These are phyloP conservation scores for Temnothorax curvispinosus DNA, from an alignment of 1,140 invertebrate genomes.

Conservation along the genomic window DNA sequence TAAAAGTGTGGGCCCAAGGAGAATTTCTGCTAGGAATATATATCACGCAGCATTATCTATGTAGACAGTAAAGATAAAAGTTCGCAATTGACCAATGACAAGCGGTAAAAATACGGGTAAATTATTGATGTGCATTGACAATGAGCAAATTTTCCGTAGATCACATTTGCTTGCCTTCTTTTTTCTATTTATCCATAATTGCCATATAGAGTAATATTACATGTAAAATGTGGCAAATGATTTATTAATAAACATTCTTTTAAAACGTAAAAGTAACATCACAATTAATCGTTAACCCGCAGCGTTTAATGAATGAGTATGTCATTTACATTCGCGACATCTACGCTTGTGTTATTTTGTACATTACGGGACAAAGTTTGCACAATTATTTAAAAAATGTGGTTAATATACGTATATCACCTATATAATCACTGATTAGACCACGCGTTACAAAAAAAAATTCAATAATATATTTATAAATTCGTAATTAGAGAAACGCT, in stretches of 20 bases:
- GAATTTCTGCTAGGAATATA: neutral
- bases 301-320: neutral
- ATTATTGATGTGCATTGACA: neutral
- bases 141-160: neutral
- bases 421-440: neutral
- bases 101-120: neutral
- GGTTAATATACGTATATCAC: neutral
- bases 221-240: neutral
- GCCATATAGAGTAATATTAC: neutral
- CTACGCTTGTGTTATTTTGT: neutral
- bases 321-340: neutral
- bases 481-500: neutral
- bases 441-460: neutral
- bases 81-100: neutral
- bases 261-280: neutral
- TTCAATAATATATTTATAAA: neutral
- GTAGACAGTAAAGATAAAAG: conserved; percentile 25
- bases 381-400: conserved; percentile 15
- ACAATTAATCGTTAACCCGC: neutral
- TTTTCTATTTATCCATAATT: neutral
- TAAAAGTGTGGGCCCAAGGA: conserved; percentile 2
- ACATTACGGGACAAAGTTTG: neutral
- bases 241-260: neutral
- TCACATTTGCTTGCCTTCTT: neutral
- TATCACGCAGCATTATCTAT: conserved; percentile 11